phyloP scores from a whole-genome alignment of 2,888 invertebrate genomes.

The Synanthedon vespiformis region DNA sequence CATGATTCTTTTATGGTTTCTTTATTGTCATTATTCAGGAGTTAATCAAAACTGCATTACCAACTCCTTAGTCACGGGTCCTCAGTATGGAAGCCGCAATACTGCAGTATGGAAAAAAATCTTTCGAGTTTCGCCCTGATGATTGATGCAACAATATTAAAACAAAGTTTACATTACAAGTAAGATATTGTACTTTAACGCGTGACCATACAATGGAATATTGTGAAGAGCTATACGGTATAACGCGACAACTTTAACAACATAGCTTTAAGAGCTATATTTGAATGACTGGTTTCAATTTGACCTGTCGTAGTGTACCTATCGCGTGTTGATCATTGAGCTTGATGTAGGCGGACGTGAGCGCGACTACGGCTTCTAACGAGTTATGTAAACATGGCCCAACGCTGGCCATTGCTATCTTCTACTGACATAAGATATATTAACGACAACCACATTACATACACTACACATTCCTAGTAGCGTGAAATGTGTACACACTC shows the following conservation, averaged over 20 bases:
- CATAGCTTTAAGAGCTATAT: background rate
- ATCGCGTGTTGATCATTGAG: conserved; percentile 47
- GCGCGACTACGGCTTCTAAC: conserved; percentile 44
- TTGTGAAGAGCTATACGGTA: conserved; percentile 8
- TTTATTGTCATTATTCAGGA: conserved; percentile 13
- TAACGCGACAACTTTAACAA: no score
- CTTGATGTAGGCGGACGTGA: conserved; percentile 41
- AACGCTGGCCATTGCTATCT: conserved; percentile 39
- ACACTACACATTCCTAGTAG: conserved; percentile 36
- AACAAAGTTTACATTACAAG: background rate
- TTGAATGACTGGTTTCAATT: background rate
- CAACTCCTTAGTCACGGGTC: conserved; percentile 46
- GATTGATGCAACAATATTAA: conserved; percentile 29
- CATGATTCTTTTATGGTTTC: no score
- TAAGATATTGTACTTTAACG: background rate
- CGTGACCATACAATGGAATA: conserved; percentile 37
- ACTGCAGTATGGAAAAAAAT: conserved; percentile 30
- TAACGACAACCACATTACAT: background rate
- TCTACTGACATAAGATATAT: conserved; percentile 23
- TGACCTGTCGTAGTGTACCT: background rate
- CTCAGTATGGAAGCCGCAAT: conserved; percentile 10
- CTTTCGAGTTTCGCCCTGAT: conserved; percentile 18
- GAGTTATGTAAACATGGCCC: conserved; percentile 54
- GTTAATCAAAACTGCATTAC: conserved; percentile 65
- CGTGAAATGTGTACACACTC: conserved; percentile 21